Conservation (phyloP, 2,888 invertebrate genomes). For the Anodontia alba region DNA sequence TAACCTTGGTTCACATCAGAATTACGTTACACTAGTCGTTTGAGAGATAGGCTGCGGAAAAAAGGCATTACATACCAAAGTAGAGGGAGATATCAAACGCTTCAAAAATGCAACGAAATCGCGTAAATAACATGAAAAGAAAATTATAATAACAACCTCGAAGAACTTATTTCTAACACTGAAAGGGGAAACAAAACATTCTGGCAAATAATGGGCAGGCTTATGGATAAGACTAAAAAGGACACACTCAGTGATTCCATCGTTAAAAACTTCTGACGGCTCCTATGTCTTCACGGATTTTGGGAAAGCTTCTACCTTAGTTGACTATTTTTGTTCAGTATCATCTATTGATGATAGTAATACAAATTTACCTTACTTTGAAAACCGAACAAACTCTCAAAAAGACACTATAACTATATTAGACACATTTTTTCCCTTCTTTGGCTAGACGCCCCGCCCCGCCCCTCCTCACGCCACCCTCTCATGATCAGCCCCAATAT, state of each 20-base stretch:
- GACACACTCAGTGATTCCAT: not conserved
- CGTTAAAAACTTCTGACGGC: not conserved
- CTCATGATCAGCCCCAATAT: no score
- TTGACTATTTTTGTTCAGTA: not conserved
- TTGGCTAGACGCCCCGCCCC: no score
- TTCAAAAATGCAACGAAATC: not conserved
- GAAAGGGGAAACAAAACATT: not conserved
- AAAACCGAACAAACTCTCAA: not conserved
- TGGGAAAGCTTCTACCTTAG: not conserved
- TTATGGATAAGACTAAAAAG: not conserved
- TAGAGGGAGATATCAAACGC: not conserved
- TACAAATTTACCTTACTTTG: not conserved
- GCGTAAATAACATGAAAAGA: slow-evolving; percentile 3
- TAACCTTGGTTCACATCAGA: not conserved
- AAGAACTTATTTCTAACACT: not conserved
- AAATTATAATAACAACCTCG: not conserved
- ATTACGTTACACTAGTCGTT: not conserved
- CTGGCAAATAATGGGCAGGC: slow-evolving; percentile 5
- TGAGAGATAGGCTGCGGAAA: not conserved
- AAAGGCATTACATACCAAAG: not conserved
- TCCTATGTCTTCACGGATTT: not conserved
- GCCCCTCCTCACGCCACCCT: no score
- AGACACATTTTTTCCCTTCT: no score
- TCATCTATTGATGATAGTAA: slow-evolving; percentile 1
- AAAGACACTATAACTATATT: no score